Evolutionary conservation across 2,888 invertebrate species (phyloP).

Genomic region (Cyclophora punctaria): DNA sequence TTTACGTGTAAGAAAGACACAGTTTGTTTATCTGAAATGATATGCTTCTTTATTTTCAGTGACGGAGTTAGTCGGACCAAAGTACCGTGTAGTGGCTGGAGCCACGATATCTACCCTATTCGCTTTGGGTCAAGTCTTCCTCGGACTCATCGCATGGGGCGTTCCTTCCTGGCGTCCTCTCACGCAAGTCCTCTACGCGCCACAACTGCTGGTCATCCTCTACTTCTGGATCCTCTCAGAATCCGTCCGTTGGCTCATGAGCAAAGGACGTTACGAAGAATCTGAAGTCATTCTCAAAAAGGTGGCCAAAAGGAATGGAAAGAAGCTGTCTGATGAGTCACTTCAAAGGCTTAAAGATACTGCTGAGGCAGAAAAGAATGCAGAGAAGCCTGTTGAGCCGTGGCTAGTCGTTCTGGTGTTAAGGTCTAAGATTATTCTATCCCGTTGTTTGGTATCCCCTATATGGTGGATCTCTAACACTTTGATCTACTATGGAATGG

Average conservation of each 20-base stretch:
- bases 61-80: slow-evolving; percentile 85
- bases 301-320: slow-evolving; percentile 78
- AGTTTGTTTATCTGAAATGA: no score
- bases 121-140: slow-evolving; percentile 82
- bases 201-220: slow-evolving; percentile 79
- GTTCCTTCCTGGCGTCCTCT: slow-evolving; percentile 81
- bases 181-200: slow-evolving; percentile 80
- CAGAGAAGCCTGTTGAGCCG: slow-evolving; percentile 42
- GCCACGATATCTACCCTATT: slow-evolving; percentile 83
- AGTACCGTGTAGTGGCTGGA: slow-evolving; percentile 82
- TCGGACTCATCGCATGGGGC: slow-evolving; percentile 82
- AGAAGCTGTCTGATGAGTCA: slow-evolving; percentile 71
- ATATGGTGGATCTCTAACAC: slow-evolving; percentile 82
- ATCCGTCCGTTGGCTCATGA: slow-evolving; percentile 85
- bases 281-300: slow-evolving; percentile 77
- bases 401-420: slow-evolving; percentile 49
- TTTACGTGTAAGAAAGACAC: no score
- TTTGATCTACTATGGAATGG: slow-evolving; percentile 82
- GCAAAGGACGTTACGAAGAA: slow-evolving; percentile 79
- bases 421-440: slow-evolving; percentile 40
- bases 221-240: slow-evolving; percentile 84
- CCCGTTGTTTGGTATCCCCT: slow-evolving; percentile 53
- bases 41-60: slow-evolving; percentile 61
- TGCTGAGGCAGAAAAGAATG: slow-evolving; percentile 46
- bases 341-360: slow-evolving; percentile 52